These are phyloP conservation scores for Leptodactylus fuscus DNA, from an alignment of 2,113 vertebrate species.

Conservation along the genomic window DNA sequence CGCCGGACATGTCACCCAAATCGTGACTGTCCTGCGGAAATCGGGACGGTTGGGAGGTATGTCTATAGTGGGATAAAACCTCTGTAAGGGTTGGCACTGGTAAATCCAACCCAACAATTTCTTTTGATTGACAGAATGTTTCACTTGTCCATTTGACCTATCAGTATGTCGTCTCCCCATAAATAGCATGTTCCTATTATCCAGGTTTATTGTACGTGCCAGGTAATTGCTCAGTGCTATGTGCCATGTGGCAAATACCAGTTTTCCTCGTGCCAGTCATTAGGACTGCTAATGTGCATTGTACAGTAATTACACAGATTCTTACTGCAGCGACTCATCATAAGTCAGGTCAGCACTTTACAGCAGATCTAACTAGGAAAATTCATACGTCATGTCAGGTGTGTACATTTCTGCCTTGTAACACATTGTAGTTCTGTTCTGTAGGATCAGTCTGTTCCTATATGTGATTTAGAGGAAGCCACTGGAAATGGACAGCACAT, in stretches of 20 bases:
- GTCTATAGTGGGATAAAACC: too few relatives aligned
- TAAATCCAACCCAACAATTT: too few relatives aligned
- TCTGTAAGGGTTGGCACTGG: too few relatives aligned
- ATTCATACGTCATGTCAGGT: too few relatives aligned
- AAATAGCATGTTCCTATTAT: neutral
- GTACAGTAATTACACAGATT: neutral
- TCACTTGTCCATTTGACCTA: neutral
- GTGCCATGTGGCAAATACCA: neutral
- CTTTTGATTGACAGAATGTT: neutral
- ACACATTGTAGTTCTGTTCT: neutral
- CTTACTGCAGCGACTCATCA: neutral
- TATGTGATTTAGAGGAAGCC: neutral
- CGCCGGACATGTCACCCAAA: too few relatives aligned
- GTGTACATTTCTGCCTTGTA: neutral
- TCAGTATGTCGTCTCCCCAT: neutral
- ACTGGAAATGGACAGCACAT: neutral
- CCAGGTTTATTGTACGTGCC: neutral
- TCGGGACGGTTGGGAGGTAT: too few relatives aligned
- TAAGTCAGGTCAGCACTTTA: neutral
- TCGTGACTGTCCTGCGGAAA: too few relatives aligned
- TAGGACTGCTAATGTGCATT: neutral
- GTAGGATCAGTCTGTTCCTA: neutral
- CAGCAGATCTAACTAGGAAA: neutral
- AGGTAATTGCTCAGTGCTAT: neutral
- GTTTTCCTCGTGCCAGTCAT: conserved; percentile 25